Evolutionary conservation across 2,113 vertebrate genomes (phyloP).

Genomic region (Cranoglanis bouderius): DNA sequence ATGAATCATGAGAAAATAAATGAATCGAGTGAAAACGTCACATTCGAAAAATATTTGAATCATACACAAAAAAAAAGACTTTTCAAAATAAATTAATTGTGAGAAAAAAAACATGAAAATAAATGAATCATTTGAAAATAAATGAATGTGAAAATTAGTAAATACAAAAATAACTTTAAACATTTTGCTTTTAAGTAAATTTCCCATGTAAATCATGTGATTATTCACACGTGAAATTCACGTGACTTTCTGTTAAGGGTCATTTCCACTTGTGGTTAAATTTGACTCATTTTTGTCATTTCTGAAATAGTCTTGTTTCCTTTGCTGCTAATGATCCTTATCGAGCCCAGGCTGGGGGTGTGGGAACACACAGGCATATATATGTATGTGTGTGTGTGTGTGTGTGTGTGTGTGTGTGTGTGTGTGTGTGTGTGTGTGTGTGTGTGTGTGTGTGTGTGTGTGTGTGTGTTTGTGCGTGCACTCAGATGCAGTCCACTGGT

Average conservation of each 20-base stretch:
- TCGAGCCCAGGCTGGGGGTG: background rate
- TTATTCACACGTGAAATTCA: background rate
- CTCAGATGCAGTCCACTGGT: conserved; percentile 37
- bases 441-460: conserved; percentile 18
- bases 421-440: conserved; percentile 17
- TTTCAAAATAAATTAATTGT: background rate
- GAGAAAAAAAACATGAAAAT: background rate
- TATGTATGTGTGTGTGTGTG: conserved; percentile 29
- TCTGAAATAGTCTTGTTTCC: background rate
- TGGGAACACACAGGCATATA: background rate
- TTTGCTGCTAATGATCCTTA: conserved; percentile 19
- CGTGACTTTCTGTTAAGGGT: background rate
- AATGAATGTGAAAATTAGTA: background rate
- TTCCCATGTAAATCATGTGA: background rate
- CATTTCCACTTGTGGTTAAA: background rate
- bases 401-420: conserved; percentile 17
- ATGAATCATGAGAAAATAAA: background rate
- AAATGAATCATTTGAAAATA: background rate
- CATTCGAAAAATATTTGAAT: background rate
- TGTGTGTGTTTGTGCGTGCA: conserved; percentile 18
- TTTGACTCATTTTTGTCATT: background rate
- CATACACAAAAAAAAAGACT: background rate
- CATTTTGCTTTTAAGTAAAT: no score
- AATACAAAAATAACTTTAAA: background rate
- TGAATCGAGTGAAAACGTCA: background rate